phyloP scores from a whole-genome alignment of 2,888 invertebrate species.

The Eupithecia subfuscata region DNA sequence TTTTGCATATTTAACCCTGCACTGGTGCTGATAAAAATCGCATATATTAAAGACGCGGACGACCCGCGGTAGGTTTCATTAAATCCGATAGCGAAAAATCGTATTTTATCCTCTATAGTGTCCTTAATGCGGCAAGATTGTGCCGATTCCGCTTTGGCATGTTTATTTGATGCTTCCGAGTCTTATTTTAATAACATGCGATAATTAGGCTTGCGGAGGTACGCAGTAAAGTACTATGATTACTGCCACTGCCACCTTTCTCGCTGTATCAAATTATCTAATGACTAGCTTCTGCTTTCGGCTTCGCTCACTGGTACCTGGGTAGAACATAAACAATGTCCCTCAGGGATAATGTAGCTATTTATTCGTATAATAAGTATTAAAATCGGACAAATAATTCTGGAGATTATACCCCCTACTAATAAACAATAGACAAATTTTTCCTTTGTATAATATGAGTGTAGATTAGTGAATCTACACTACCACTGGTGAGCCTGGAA shows the following conservation, averaged over 20 bases:
- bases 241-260: not conserved
- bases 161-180: conserved; percentile 55
- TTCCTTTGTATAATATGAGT: too few species aligned
- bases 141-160: conserved; percentile 51
- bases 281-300: not conserved
- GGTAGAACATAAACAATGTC: not conserved
- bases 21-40: conserved; percentile 73
- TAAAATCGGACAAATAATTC: not conserved
- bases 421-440: too few species aligned
- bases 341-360: not conserved
- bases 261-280: not conserved
- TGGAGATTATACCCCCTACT: too few species aligned
- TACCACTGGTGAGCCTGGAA: not conserved
- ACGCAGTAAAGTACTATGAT: conserved; percentile 16
- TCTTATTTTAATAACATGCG: conserved; percentile 47
- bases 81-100: conserved; percentile 70
- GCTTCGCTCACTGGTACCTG: not conserved
- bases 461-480: not conserved
- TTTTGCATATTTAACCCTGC: conserved; percentile 82
- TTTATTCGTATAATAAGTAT: not conserved
- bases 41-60: conserved; percentile 70
- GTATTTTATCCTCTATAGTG: conserved; percentile 65
- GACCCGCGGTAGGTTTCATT: conserved; percentile 68
- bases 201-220: conserved; percentile 21
- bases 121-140: conserved; percentile 59